Conservation (phyloP, 2,113 vertebrate genomes). For the Pteronura brasiliensis region DNA sequence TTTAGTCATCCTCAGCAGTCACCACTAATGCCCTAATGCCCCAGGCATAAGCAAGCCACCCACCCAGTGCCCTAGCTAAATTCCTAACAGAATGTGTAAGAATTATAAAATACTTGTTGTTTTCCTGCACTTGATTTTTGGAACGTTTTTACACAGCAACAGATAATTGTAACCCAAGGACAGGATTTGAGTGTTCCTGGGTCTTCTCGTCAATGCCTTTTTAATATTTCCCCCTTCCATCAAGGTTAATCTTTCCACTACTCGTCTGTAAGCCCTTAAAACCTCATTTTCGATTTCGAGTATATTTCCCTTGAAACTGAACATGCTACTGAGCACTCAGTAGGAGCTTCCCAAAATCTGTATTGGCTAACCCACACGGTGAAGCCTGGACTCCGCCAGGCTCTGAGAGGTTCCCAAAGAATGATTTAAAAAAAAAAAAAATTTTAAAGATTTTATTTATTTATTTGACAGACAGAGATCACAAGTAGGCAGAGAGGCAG, state of each 20-base stretch:
- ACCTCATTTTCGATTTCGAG: neutral
- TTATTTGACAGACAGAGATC: no score
- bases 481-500: no score
- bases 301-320: neutral
- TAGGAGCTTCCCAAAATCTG: neutral
- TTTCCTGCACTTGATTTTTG: neutral
- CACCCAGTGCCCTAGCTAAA: neutral
- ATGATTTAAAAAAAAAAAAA: no score
- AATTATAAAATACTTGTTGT: neutral
- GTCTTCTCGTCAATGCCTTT: neutral
- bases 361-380: neutral
- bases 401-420: neutral
- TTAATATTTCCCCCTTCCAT: neutral
- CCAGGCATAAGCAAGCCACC: neutral
- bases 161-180: neutral
- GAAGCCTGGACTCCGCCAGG: neutral
- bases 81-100: neutral
- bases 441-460: no score
- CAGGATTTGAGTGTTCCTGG: neutral
- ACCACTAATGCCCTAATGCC: rapidly evolving
- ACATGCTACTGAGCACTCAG: neutral
- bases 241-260: neutral
- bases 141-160: neutral
- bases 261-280: neutral
- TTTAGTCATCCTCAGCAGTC: neutral